Conservation (phyloP, 2,113 vertebrate genomes). For the Colistium nudipinnis region DNA sequence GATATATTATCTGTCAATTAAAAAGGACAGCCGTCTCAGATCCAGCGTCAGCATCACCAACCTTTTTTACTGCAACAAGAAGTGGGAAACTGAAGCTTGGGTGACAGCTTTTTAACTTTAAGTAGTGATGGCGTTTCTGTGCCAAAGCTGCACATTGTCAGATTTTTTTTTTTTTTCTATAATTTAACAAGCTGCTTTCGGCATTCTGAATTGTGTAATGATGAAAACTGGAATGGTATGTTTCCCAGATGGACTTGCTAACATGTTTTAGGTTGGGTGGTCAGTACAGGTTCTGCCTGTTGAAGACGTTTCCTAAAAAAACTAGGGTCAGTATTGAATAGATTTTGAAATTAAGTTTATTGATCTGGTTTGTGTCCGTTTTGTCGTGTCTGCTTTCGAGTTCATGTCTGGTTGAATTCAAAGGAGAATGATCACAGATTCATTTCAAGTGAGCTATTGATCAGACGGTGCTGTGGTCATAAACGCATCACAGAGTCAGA, state of each 20-base stretch:
- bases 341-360: slow-evolving; percentile 11
- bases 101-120: neutral
- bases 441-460: slow-evolving; percentile 71
- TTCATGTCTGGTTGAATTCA: slow-evolving; percentile 10
- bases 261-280: neutral
- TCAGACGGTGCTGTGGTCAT: slow-evolving; percentile 31
- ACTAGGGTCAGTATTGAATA: neutral
- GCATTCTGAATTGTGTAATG: neutral
- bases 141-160: neutral
- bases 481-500: slow-evolving; percentile 24
- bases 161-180: neutral
- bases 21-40: neutral
- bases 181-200: neutral
- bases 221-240: neutral
- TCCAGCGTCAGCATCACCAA: neutral
- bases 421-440: slow-evolving; percentile 43
- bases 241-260: no score
- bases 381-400: slow-evolving; percentile 3
- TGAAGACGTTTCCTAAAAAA: neutral
- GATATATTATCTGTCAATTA: neutral
- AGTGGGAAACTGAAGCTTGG: neutral
- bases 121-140: neutral
- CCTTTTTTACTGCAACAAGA: neutral
- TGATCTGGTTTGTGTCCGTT: slow-evolving; percentile 13
- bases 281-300: neutral